A percentile compares a stretch with the other conserved stretches of the same genome.
phyloP scores from a whole-genome alignment of 2,113 vertebrate genomes.

The Menura novaehollandiae region DNA sequence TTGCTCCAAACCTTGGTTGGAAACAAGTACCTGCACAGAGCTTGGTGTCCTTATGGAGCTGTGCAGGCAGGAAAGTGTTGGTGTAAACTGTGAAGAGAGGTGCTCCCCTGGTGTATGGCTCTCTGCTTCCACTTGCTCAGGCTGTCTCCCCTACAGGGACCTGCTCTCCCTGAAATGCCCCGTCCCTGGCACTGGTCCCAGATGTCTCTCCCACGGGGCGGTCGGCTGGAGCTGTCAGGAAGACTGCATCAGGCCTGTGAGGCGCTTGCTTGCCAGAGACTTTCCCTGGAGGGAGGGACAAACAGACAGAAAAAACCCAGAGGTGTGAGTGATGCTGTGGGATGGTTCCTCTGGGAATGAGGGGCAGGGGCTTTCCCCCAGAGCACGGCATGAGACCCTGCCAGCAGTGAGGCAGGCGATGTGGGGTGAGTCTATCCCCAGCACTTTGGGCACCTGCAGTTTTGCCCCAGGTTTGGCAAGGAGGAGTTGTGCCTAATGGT shows the following conservation, averaged over 20 bases:
- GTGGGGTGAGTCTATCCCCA: background rate
- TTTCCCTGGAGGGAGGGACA: constrained; percentile 81
- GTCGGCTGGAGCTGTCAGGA: constrained; percentile 78
- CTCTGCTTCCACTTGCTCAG: background rate
- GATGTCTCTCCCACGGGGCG: constrained; percentile 2
- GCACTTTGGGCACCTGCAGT: fast-evolving
- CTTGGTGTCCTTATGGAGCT: background rate
- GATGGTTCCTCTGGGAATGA: background rate
- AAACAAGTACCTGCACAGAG: constrained; percentile 26
- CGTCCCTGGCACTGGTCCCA: constrained; percentile 21
- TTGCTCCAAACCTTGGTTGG: background rate
- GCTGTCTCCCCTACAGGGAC: constrained; percentile 40
- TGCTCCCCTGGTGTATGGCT: background rate
- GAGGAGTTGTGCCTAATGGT: background rate
- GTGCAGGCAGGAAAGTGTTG: constrained; percentile 43
- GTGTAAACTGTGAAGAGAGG: constrained; percentile 42
- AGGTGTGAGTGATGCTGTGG: background rate
- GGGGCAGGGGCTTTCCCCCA: background rate
- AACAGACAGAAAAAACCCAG: background rate
- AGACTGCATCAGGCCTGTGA: constrained; percentile 96
- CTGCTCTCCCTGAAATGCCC: constrained; percentile 37
- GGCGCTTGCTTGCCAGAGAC: constrained; percentile 91
- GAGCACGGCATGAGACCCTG: fast-evolving
- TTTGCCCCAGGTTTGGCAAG: background rate
- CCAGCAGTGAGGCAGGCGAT: fast-evolving